phyloP scores from a whole-genome alignment of 1,140 invertebrate genomes.

The Hypothenemus hampei region DNA sequence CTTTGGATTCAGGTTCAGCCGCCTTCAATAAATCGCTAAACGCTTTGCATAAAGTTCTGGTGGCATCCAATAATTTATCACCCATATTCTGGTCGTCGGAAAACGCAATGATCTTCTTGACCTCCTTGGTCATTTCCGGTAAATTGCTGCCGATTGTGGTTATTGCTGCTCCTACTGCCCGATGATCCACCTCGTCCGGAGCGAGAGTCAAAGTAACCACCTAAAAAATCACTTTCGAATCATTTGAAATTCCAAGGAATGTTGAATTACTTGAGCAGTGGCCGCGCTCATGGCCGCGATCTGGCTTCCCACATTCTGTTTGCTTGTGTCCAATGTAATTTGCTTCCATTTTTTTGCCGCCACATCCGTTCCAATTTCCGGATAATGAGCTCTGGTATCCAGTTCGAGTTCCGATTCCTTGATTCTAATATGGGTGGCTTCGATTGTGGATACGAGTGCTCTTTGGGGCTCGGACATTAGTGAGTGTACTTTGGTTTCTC shows the following conservation, averaged over 20 bases:
- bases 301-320: constrained; percentile 93
- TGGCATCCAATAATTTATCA: constrained; percentile 85
- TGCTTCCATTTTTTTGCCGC: constrained; percentile 90
- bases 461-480: constrained; percentile 85
- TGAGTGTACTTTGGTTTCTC: constrained; percentile 80
- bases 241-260: not conserved
- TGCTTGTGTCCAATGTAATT: constrained; percentile 89
- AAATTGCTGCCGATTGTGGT: constrained; percentile 95
- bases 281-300: constrained; percentile 99
- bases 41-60: constrained; percentile 84
- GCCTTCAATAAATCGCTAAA: constrained; percentile 93
- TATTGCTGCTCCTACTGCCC: constrained; percentile 94
- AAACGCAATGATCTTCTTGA: constrained; percentile 90
- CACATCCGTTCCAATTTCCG: constrained; percentile 76
- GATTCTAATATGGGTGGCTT: constrained; percentile 79
- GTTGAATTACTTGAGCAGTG: constrained; percentile 59
- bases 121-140: constrained; percentile 92
- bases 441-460: constrained; percentile 86
- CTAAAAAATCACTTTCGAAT: not conserved
- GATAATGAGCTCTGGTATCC: constrained; percentile 66
- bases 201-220: constrained; percentile 94
- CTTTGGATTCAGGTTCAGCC: constrained; percentile 88
- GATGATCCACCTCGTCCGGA: constrained; percentile 82
- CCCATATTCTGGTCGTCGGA: constrained; percentile 81
- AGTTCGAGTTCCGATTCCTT: constrained; percentile 79